Evolutionary conservation across 2,113 vertebrate species (phyloP).

Genomic region (Butorides virescens): DNA sequence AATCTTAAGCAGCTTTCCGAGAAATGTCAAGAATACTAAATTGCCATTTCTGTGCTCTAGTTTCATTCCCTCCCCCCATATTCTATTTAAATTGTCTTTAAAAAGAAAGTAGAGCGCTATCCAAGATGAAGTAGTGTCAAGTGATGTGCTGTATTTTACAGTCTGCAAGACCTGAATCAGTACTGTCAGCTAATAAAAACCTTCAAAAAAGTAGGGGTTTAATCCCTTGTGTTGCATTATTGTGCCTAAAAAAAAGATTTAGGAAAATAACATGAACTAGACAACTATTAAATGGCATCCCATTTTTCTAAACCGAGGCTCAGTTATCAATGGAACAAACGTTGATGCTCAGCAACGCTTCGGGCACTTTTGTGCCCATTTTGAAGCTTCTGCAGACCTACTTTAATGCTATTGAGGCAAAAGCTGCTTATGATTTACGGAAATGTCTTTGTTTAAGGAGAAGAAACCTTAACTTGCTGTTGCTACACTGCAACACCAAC

Average conservation of each 20-base stretch:
- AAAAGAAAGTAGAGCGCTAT: background rate
- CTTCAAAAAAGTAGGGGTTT: background rate
- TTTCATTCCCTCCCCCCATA: background rate
- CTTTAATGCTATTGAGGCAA: background rate
- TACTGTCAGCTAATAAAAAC: background rate
- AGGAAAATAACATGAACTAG: background rate
- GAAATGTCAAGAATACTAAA: constrained; percentile 22
- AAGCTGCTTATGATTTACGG: background rate
- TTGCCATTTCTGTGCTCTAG: background rate
- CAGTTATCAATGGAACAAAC: background rate
- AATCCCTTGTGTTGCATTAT: background rate
- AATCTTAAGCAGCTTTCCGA: constrained; percentile 48
- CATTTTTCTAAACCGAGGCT: background rate
- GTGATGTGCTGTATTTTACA: background rate
- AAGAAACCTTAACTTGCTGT: background rate
- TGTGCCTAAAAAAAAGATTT: background rate
- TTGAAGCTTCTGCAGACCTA: background rate
- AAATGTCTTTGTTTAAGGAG: background rate
- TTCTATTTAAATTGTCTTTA: background rate
- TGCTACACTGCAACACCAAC: background rate
- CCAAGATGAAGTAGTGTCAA: background rate
- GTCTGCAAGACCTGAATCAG: background rate
- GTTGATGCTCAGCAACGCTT: background rate
- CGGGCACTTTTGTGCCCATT: background rate
- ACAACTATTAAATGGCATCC: background rate